Base-by-base conservation (phyloP, 2,888 invertebrate species). In the Aricia artaxerxes region DNA sequence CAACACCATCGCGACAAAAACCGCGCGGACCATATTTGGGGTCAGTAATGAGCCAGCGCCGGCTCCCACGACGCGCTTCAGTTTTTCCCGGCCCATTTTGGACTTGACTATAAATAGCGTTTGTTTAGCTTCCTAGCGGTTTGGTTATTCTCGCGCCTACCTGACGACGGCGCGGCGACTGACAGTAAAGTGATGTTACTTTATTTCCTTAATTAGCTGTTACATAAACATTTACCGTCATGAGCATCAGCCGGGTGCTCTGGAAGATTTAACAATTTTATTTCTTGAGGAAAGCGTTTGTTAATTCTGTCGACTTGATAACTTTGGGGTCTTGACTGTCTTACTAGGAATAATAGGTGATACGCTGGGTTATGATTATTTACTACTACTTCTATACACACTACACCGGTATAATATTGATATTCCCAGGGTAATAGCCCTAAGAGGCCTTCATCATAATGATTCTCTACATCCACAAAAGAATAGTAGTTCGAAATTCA, bases 1-100 rank as follows among this genome's bases (percentile, higher is more conserved):
- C 57, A 76, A 76, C 76, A 76, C 76, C 35, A 35, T 31, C 53
- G 76, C 76, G 75, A 57, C 76, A 76, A 76, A 76, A 76, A 76
- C 76, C 76, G 11, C 35, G 13, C 76, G 31, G 53, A 24, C 76
- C 76, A 76, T 76, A 76, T 76, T 76, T 57, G 76, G 76, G 76
- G 53, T 57, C 76, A 35, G 57, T 76, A 76, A 76, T 76, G 76
- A 76, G 53, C 31, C 16, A 16, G 76, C 57, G 11, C 53, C 53
- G 53, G n/a, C 76, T 76, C 76, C 76, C 76, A 76, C 76, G 76
- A 35, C 73, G 73, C 73, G 40, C n/a, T 44, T 16, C 35, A 31
- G 31, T 53, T 76, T 76, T 76, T 35, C 53, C 76, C 35, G 35
- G 11, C 4, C 76, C 11, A 57, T 57, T 76, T 76, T 57, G 53